phyloP scores from a whole-genome alignment of 2,113 vertebrate species.

The Silurus meridionalis region DNA sequence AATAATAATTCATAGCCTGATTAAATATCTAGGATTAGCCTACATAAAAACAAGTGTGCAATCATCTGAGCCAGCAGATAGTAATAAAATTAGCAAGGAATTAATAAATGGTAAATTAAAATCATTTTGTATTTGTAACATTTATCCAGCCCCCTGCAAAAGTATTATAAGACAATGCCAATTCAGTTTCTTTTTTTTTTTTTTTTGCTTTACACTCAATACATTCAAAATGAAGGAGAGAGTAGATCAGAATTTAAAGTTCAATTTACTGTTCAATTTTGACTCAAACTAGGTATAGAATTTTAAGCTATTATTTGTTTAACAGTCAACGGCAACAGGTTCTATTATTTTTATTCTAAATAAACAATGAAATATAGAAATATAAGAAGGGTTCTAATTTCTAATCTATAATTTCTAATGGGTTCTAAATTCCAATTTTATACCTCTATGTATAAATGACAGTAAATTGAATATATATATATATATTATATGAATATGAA shows the following conservation, averaged over 20 bases:
- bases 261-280: no score
- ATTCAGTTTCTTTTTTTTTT: not conserved
- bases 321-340: no score
- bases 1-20: not conserved
- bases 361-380: no score
- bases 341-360: no score
- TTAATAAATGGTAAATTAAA: not conserved
- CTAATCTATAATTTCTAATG: no score
- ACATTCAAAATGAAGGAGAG: not conserved
- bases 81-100: not conserved
- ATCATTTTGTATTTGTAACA: not conserved
- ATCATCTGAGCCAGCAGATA: constrained; percentile 43
- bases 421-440: no score
- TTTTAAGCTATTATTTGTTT: no score
- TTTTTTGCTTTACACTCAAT: not conserved
- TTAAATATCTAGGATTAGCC: not conserved
- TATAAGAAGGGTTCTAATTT: no score
- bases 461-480: no score
- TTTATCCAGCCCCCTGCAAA: not conserved
- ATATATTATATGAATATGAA: no score
- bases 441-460: no score
- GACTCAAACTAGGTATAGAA: no score
- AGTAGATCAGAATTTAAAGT: not conserved
- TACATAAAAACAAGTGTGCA: not conserved
- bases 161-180: not conserved